Percentiles rank a stretch among this genome's conserved stretches.
Evolutionary conservation across 2,113 vertebrate species (phyloP).

Genomic region (Barnardius zonarius): DNA sequence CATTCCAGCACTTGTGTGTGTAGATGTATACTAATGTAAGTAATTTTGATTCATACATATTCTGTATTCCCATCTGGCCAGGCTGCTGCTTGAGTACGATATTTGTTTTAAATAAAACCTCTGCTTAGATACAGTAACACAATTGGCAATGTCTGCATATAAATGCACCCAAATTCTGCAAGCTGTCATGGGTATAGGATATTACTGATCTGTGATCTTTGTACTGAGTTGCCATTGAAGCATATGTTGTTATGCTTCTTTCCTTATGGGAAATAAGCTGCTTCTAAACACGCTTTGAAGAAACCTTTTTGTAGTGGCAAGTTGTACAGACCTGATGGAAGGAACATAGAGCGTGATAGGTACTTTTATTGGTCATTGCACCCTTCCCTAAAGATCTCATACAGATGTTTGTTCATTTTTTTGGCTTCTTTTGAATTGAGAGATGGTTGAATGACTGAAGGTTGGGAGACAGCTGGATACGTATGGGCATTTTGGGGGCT

Average conservation of each 20-base stretch:
- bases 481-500: neutral
- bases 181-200: fast-evolving
- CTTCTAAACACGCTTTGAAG: neutral
- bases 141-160: neutral
- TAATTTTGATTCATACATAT: neutral
- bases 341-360: neutral
- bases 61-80: neutral
- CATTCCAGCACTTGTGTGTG: fast-evolving
- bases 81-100: neutral
- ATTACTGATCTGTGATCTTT: neutral
- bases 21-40: neutral
- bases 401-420: neutral
- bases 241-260: neutral
- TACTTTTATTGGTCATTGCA: neutral
- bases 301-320: neutral
- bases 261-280: neutral
- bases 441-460: neutral
- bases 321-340: neutral
- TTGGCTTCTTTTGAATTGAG: neutral
- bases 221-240: neutral
- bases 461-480: neutral
- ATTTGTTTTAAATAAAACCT: neutral
- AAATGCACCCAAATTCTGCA: neutral
- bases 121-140: neutral
- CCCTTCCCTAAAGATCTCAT: neutral